Base-by-base conservation (phyloP, 2,888 invertebrate genomes). In the Hydrotaea cyrtoneurina region DNA sequence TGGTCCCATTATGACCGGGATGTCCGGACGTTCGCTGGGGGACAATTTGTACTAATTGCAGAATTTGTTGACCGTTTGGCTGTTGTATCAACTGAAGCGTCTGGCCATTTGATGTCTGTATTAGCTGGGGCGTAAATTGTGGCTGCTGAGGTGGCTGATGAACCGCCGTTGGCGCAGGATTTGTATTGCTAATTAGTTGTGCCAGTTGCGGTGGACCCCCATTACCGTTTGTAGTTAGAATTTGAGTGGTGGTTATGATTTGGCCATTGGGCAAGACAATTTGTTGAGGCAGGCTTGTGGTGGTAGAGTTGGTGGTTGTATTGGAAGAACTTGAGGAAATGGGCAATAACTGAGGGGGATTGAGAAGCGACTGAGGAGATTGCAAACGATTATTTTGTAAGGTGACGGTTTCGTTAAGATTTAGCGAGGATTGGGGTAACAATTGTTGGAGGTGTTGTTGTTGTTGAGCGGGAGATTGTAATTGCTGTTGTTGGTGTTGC, bases 81-180 rank as follows among this genome's bases (percentile, higher is more conserved):
- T 92, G 92, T 79, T 92, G 93, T 21, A 93, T 92, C 86, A 92
- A 89, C 83, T 93, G 92, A 57, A 92, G 82, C 0, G 92, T 92
- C 77, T 91, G 92, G 0, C 92, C 92, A 75, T 89, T 90, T 8
- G 90, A 88, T 0, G 92, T 89, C 81, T 92, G 92, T 74, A 92
- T 87, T 15, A 91, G 78, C 36, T 91, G 91, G 0, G 91, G 90
- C 15, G 87, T 80, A 77, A 88, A 90, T 82, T 91, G 91, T 0
- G 88, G 86, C 23, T 90, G 91, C 13, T 76, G 84, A 17, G 59
- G 75, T 4, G 86, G 87, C 19, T 80, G 78, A 10, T 15, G 57
- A 21, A 17, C 57, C 83, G 31, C 0, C 10, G 80, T 75, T 1
- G 84, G 82, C 36, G 59, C 53, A 5, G 80, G 86, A 39, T 85